Conservation (phyloP, 2,113 vertebrate species). For the Rutilus rutilus region DNA sequence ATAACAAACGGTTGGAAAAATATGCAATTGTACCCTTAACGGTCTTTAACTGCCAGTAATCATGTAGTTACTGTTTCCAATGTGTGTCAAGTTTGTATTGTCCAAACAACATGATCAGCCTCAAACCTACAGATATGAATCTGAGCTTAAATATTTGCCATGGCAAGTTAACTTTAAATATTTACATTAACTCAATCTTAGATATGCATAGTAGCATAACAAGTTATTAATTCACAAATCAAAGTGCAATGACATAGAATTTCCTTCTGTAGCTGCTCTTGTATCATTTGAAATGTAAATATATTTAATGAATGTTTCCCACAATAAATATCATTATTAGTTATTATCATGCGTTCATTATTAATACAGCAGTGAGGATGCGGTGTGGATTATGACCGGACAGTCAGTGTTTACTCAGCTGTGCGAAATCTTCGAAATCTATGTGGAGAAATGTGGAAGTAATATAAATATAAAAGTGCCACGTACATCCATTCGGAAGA, state of each 20-base stretch:
- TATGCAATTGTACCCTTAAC: slow-evolving; percentile 5
- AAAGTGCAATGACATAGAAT: not conserved
- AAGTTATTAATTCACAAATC: slow-evolving; percentile 10
- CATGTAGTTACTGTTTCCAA: not conserved
- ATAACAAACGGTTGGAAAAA: slow-evolving; percentile 8
- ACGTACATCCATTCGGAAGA: not conserved
- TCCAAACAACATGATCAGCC: not conserved
- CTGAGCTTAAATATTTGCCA: not conserved
- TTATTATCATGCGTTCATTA: not conserved
- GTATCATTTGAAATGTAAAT: not conserved
- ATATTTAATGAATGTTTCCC: not conserved
- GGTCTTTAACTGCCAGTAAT: not conserved
- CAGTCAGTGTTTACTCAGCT: slow-evolving; percentile 55
- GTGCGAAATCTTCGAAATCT: slow-evolving; percentile 28
- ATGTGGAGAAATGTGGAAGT: not conserved
- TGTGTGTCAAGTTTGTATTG: not conserved
- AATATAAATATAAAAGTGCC: not conserved
- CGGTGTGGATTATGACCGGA: slow-evolving; percentile 25
- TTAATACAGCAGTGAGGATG: slow-evolving; percentile 1
- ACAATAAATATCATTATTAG: not conserved
- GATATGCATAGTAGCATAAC: not conserved
- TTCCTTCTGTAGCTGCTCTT: not conserved
- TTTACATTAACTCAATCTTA: not conserved
- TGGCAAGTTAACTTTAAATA: not conserved
- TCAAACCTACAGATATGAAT: not conserved